Evolutionary conservation across 2,113 vertebrate species (phyloP).

Genomic region (Xiphorhynchus elegans): DNA sequence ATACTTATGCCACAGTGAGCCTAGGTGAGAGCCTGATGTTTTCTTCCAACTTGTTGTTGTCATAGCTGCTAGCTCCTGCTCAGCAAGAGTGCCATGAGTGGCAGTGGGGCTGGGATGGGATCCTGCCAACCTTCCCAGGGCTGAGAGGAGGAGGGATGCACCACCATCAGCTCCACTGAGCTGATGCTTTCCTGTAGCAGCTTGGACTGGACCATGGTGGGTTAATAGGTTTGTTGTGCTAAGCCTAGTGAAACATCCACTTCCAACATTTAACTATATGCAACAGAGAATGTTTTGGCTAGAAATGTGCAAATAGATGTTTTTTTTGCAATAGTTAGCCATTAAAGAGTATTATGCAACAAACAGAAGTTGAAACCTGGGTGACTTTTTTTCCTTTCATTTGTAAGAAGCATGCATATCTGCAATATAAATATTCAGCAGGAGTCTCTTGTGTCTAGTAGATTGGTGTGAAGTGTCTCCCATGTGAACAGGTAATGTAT

Average conservation of each 20-base stretch:
- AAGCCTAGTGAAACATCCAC: not conserved
- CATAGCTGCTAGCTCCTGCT: not conserved
- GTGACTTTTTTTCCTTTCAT: not conserved
- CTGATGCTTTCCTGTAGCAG: not conserved
- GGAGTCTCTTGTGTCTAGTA: not conserved
- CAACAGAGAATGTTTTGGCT: not conserved
- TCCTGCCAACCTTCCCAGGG: not conserved
- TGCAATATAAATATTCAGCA: not conserved
- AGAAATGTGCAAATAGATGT: not conserved
- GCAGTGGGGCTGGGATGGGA: accelerated
- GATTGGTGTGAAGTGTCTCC: not conserved
- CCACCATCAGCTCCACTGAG: not conserved
- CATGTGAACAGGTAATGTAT: not conserved
- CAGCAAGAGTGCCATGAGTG: not conserved
- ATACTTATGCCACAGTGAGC: not conserved
- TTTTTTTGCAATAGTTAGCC: not conserved
- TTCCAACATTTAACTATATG: not conserved
- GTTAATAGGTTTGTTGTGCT: not conserved
- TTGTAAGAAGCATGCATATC: not conserved
- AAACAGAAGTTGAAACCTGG: not conserved
- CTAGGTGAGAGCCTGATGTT: not conserved
- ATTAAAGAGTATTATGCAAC: not conserved
- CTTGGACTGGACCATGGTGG: not conserved
- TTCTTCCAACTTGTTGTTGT: not conserved
- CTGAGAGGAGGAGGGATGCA: not conserved